Evolutionary conservation across 2,113 vertebrate genomes (phyloP).

Genomic region (Tenebrosternarchus preto): DNA sequence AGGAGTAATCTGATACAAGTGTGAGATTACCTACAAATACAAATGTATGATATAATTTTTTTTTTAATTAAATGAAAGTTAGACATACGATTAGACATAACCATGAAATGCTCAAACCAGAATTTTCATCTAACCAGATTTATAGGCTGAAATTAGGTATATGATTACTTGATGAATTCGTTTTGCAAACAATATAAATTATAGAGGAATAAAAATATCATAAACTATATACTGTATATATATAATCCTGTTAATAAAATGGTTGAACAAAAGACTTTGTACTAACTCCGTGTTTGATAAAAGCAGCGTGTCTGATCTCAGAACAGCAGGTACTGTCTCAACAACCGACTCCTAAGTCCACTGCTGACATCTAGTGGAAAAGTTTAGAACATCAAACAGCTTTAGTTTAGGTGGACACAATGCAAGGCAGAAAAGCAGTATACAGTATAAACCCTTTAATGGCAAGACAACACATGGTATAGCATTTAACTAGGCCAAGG

Average conservation of each 20-base stretch:
- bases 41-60: neutral
- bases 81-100: no score
- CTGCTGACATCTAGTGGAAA: slow-evolving; percentile 23
- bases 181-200: neutral
- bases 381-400: neutral
- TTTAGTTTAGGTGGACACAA: neutral
- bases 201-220: neutral
- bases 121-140: neutral
- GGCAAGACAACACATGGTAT: no score
- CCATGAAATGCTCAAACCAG: neutral
- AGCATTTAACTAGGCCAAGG: no score
- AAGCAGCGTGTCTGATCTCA: no score
- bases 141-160: neutral
- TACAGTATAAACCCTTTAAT: neutral
- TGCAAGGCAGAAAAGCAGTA: neutral
- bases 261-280: no score
- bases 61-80: neutral
- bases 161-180: neutral
- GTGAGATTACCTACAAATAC: neutral
- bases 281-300: no score
- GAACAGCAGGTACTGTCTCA: no score
- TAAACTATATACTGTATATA: no score
- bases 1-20: neutral
- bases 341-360: neutral
- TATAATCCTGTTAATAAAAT: no score